These are phyloP conservation scores for Nipponia nippon DNA, from an alignment of 2,113 vertebrate species.

Conservation along the genomic window DNA sequence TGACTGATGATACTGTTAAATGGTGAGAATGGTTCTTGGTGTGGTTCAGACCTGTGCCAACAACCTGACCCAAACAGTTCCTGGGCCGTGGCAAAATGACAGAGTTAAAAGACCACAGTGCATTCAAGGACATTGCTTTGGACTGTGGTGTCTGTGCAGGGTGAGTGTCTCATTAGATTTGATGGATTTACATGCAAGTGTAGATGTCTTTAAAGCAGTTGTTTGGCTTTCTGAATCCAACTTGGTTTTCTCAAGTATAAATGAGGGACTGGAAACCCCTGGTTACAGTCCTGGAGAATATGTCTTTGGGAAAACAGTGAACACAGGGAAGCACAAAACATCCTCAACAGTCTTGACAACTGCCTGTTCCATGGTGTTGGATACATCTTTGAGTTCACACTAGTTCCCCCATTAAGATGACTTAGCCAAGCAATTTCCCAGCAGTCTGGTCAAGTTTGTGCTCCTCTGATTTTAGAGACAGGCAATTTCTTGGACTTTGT, in stretches of 20 bases:
- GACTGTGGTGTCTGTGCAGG: neutral
- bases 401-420: neutral
- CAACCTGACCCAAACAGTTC: neutral
- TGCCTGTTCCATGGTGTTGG: neutral
- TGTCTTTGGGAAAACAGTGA: neutral
- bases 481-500: neutral
- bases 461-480: neutral
- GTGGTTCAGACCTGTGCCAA: neutral
- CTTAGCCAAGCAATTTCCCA: neutral
- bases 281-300: neutral
- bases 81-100: neutral
- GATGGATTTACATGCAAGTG: neutral
- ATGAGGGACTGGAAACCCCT: neutral
- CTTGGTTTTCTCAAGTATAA: neutral
- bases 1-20: neutral
- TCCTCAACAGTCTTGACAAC: neutral
- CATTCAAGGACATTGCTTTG: neutral
- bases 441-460: neutral
- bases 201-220: neutral
- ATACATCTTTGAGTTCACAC: neutral
- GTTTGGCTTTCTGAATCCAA: neutral
- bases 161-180: neutral
- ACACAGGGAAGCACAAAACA: neutral
- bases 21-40: neutral
- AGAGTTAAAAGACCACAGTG: neutral